Evolutionary conservation across 2,888 invertebrate genomes (phyloP), one percentile per base, ranked within the genome.

Genomic region (Pemphredon lugubris): DNA sequence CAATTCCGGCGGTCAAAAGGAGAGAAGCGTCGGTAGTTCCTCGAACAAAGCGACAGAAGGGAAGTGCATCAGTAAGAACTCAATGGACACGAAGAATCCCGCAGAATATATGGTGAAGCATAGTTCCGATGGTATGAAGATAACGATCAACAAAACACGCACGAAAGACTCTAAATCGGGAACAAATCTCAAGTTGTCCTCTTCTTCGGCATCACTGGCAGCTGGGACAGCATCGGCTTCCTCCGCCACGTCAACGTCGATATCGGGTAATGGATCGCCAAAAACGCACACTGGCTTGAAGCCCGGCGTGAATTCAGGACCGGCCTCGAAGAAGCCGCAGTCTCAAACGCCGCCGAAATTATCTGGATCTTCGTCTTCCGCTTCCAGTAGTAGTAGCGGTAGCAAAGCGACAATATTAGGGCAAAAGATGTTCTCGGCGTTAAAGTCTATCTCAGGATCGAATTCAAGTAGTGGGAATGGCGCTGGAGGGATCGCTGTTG

Each of bases 71-170:
- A 70, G 77, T 0, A 87, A 86, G 20, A 90, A 90, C 81, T 85
- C 87, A 0, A 84, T 89, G 0, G 91, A 91, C 39, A 92, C 90
- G 65, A 95, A 95, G 90, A 94, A 94, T 86, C 94, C 95, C 23
- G 89, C 89, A 0, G 96, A 96, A 84, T 97, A 97, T 84, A 96
- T 96, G 94, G 96, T 97, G 0, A 97, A 97, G 86, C 95, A 95
- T 14, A 96, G 96, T 86, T 94, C 94, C 13, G 96, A 96, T 81
- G 96, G 96, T 2, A 96, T 97, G 91, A 97, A 97, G 89, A 93
- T 97, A 58, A 97, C 96, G 1, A 96, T 97, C 21, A 97, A 97
- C 85, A 97, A 97, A 91, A 96, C 97, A 0, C 92, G 95, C 83
- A 93, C 93, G 18, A 95, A 95, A 86, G 95, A 95, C 63, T 92